phyloP scores from a whole-genome alignment of 1,140 invertebrate species.

The Apolygus lucorum region DNA sequence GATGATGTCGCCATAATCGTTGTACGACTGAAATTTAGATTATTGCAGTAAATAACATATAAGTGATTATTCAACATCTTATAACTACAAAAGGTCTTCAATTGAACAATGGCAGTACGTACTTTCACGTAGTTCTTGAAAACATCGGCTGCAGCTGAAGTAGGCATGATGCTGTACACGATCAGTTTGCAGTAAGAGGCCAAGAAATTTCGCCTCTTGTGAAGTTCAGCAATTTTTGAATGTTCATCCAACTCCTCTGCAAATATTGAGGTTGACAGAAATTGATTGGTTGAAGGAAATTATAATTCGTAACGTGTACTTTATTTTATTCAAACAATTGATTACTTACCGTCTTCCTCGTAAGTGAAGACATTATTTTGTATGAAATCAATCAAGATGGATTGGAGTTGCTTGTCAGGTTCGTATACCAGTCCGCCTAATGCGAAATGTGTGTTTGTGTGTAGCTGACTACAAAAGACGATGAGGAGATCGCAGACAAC shows the following conservation, averaged over 20 bases:
- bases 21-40: slow-evolving; percentile 78
- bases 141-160: slow-evolving; percentile 83
- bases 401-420: slow-evolving; percentile 68
- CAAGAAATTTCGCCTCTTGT: slow-evolving; percentile 90
- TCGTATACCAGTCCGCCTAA: slow-evolving; percentile 69
- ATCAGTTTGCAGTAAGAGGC: slow-evolving; percentile 96
- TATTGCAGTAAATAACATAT: slow-evolving; percentile 21
- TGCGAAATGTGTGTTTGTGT: slow-evolving; percentile 45
- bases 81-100: no score
- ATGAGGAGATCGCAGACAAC: slow-evolving; percentile 91
- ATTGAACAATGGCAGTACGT: no score
- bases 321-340: no score
- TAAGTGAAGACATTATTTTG: slow-evolving; percentile 88
- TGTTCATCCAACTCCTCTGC: slow-evolving; percentile 82
- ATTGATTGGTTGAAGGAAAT: background rate
- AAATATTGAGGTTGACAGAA: slow-evolving; percentile 31
- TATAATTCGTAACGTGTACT: background rate
- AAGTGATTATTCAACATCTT: no score
- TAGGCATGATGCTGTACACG: slow-evolving; percentile 93
- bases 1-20: slow-evolving; percentile 99
- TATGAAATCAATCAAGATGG: slow-evolving; percentile 82
- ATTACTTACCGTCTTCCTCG: slow-evolving; percentile 65
- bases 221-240: slow-evolving; percentile 86
- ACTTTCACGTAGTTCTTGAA: slow-evolving; percentile 97
- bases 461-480: slow-evolving; percentile 85